Base-by-base conservation (phyloP, 30 jellyfish, hydroid and myxozoan genomes). In the Nemopilema nomurai region DNA sequence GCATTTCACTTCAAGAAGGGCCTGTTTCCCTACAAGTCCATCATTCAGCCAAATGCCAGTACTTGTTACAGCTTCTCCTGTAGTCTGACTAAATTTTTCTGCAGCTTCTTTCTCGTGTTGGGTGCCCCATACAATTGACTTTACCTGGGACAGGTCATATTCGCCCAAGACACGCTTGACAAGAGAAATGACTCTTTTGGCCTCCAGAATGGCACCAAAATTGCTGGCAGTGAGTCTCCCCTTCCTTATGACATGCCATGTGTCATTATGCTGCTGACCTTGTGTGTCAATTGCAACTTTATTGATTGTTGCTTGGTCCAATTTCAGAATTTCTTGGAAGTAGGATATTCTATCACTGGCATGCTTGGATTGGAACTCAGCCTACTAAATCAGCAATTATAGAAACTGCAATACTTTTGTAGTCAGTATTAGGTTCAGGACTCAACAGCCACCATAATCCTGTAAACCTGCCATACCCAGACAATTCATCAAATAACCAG, bases 1-100 rank as follows among this genome's bases (percentile, higher is more conserved):
- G n/a, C n/a, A n/a, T n/a, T n/a, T n/a, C n/a, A n/a, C n/a, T n/a
- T n/a, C n/a, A n/a, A n/a, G n/a, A n/a, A n/a, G n/a, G n/a, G n/a
- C n/a, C n/a, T n/a, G n/a, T n/a, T n/a, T n/a, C n/a, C n/a, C n/a
- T n/a, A n/a, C n/a, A n/a, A n/a, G n/a, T n/a, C n/a, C n/a, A n/a
- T n/a, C n/a, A n/a, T n/a, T n/a, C n/a, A n/a, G n/a, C n/a, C n/a
- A n/a, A n/a, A n/a, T n/a, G n/a, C n/a, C n/a, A n/a, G n/a, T n/a
- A n/a, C n/a, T n/a, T n/a, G n/a, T n/a, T n/a, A n/a, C 67, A 51
- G 67, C 67, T 51, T 51, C 67, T 51, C 67, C 16, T 51, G 67
- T 51, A 19, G 67, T 51, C 67, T 51, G 67, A 51, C 67, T 51
- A 19, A 51, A 51, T 16, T 19, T 51, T 16, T 51, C 67, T 51